A percentile compares a stretch with the other conserved stretches of the same genome.
phyloP scores from a whole-genome alignment of 2,888 invertebrate species.

The Hirtodrosophila cameraria region DNA sequence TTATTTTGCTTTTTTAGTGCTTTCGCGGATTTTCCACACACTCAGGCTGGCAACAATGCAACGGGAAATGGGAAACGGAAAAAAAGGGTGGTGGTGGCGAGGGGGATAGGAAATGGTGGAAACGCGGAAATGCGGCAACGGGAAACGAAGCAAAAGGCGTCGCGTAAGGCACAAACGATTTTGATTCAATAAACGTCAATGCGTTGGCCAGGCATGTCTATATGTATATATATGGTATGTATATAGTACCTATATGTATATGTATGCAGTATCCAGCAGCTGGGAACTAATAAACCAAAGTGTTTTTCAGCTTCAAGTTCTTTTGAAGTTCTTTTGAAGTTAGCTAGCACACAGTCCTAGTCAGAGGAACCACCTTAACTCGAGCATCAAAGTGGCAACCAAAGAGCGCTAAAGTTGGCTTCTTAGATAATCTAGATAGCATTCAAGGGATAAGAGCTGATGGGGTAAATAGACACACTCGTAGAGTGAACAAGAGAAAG shows the following conservation, averaged over 20 bases:
- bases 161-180: constrained; percentile 55
- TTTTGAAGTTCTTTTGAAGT: constrained; percentile 53
- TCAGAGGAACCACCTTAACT: not conserved
- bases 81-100: not conserved
- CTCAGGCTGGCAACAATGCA: constrained; percentile 45
- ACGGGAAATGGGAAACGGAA: constrained; percentile 19
- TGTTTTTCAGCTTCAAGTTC: constrained; percentile 48
- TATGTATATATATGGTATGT: constrained; percentile 30
- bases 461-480: not conserved
- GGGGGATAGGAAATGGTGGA: no score
- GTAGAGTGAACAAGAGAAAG: not conserved
- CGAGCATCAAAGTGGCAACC: constrained; percentile 36
- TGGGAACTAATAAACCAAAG: constrained; percentile 72
- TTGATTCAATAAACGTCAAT: constrained; percentile 77
- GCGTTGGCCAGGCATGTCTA: constrained; percentile 33
- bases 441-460: constrained; percentile 25
- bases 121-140: constrained; percentile 10
- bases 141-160: constrained; percentile 32
- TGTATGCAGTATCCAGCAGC: constrained; percentile 4
- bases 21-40: constrained; percentile 45
- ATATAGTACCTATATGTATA: not conserved
- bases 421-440: constrained; percentile 39
- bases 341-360: constrained; percentile 9
- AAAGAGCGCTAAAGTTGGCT: constrained; percentile 38
- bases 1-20: constrained; percentile 22